Base-by-base conservation (phyloP, 2,888 invertebrate species). In the Noctua fimbriata region DNA sequence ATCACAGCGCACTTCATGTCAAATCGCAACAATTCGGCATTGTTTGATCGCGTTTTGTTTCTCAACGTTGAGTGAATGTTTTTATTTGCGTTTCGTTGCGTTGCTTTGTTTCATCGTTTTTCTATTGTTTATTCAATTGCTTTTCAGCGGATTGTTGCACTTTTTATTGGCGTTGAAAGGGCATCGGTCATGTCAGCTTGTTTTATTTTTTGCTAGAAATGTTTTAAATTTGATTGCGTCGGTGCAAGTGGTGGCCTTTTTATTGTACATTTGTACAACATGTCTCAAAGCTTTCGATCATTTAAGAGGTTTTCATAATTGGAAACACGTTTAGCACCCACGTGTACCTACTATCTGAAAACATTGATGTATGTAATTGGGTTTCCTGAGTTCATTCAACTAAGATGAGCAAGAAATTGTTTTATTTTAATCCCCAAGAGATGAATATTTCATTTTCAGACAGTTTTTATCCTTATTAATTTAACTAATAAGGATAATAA, bases 11-110 rank as follows among this genome's bases (percentile, higher is more conserved):
- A 49, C 70, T 73, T 77, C 75, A 77, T 87, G 84, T 78, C 73
- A 83, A 41, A 69, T 85, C 85, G 44, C 76, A 79, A 76, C 74
- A 52, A 76, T 80, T 85, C 87, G 41, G 72, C 52, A 77, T 80
- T 80, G 80, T 87, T 77, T 84, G 76, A 87, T 84, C 67, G 73
- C 82, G 82, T 88, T 82, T 86, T 84, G 88, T 82, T 84, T 84
- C 84, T 84, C 69, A 47, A 66, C 73, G 80, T 82, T 74, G 81
- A 86, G 83, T 78, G 76, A 76, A 84, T 76, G 78, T 75, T 88
- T 88, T 88, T 84, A 82, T 81, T 86, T 82, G 74, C 80, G 76
- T 82, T 88, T 86, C 73, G 67, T 78, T 81, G 72, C 63, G 24
- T 58, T 66, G 80, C 41, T 81, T 80, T 86, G 71, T 87, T 87